Conservation (phyloP, 53 echinoderm and acorn worm genomes). For the Echinarachnius parma region DNA sequence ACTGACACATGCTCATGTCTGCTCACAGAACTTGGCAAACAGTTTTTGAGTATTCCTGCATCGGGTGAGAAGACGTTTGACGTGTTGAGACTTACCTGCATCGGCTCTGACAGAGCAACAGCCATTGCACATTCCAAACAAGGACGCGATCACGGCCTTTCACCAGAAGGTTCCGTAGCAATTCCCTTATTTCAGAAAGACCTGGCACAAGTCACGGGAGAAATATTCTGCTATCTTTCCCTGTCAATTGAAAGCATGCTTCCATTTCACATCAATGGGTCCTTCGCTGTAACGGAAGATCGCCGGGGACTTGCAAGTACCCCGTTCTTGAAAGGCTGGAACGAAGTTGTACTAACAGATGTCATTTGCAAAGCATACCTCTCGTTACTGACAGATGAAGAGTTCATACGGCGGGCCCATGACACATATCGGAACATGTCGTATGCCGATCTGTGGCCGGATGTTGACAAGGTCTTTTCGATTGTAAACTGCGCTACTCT, state of each 20-base stretch:
- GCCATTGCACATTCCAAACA: neutral
- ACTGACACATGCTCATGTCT: neutral
- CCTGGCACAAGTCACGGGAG: neutral
- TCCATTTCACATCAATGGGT: constrained; percentile 51
- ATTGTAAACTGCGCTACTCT: constrained; percentile 34
- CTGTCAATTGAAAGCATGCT: constrained; percentile 44
- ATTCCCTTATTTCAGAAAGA: neutral
- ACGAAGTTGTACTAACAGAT: constrained; percentile 24
- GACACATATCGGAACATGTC: neutral
- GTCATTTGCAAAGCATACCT: constrained; percentile 46
- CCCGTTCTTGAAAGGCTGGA: too few relatives aligned
- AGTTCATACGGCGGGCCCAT: neutral
- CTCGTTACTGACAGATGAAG: constrained; percentile 12
- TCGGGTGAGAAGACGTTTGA: neutral
- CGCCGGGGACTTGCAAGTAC: too few relatives aligned
- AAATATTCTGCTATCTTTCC: constrained; percentile 55
- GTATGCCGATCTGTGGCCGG: constrained; percentile 42
- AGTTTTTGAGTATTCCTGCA: neutral
- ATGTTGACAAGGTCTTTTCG: constrained; percentile 12
- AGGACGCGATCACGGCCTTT: constrained; percentile 16
- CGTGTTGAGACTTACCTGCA: neutral
- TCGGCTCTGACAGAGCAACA: neutral
- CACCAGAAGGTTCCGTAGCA: constrained; percentile 28
- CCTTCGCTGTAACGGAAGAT: constrained; percentile 49
- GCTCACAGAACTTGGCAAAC: constrained; percentile 5